Evolutionary conservation across 2,797 vertebrate genomes (phyloP), one percentile per base, ranked within the genome.

Genomic region (Gadopsis bispinosus): DNA sequence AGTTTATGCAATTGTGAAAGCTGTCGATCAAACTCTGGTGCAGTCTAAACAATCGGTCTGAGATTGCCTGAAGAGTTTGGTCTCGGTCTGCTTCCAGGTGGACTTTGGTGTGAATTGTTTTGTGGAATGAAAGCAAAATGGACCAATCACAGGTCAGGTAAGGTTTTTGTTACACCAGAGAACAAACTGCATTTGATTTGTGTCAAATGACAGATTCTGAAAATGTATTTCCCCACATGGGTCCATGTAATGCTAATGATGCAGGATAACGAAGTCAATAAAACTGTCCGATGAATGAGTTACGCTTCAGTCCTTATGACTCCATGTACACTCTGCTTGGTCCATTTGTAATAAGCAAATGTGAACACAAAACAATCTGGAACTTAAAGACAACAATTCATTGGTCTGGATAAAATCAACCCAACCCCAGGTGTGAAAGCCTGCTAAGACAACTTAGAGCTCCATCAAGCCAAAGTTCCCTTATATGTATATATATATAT

Each of bases 281-380:
- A 74, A 74, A 56, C n/a, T 55, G 35, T 72, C 12, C 4, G 35
- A 37, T 54, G 12, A 53, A 64, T 47, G 29, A 45, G 26, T 39
- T 53, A 43, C 14, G 41, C 26, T 43, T 54, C 20, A 47, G 20
- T 39, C 54, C 62, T 39, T n/a, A 47, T 11, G 41, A 29, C 54
- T 41, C 22, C 11, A 11, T 20, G n/a, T 56, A 58, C 48, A 20
- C n/a, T 53, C 14, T 26, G 20, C 48, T 66, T 26, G 12, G 14
- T 43, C 22, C 22, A 45, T 43, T 61, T 61, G 13, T 61, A 26
- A 43, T 13, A 20, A 60, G 35, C 37, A 33, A 20, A n/a, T 35
- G 31, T 14, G 16, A 47, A 31, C 17, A 29, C 43, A 20, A 33
- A 31, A 20, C 22, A 3, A 16, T 33, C 10, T 11, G 59, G 29